Percentiles rank a stretch among this genome's conserved stretches.
These are phyloP conservation scores for Cromileptes altivelis DNA, from an alignment of 2,113 vertebrate species.

Conservation along the genomic window DNA sequence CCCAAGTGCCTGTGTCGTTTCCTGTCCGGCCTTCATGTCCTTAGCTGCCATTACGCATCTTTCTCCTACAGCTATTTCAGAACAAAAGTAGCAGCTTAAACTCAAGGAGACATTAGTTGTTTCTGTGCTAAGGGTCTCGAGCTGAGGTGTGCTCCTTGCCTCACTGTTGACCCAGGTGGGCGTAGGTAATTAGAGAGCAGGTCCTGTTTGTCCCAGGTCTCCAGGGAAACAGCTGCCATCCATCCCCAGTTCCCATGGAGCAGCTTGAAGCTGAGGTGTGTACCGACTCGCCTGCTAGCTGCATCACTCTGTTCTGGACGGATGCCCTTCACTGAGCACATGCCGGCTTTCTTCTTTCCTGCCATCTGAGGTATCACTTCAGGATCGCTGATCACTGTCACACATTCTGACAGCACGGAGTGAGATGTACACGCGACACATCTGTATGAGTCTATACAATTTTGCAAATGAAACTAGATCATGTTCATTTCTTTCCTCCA, in stretches of 20 bases:
- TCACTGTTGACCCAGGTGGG: conserved; percentile 47
- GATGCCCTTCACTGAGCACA: conserved; percentile 55
- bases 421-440: not conserved
- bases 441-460: conserved; percentile 21
- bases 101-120: conserved; percentile 31
- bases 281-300: conserved; percentile 16
- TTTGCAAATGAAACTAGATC: not conserved
- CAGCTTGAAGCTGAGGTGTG: conserved; percentile 52
- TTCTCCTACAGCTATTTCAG: conserved; percentile 17
- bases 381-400: conserved; percentile 21
- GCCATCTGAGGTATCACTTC: conserved; percentile 6
- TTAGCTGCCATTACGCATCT: conserved; percentile 12
- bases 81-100: conserved; percentile 29
- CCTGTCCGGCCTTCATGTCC: conserved; percentile 27
- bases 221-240: conserved; percentile 73
- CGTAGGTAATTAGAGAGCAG: conserved; percentile 62
- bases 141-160: conserved; percentile 29
- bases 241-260: conserved; percentile 60
- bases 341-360: conserved; percentile 6
- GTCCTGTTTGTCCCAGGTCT: conserved; percentile 61
- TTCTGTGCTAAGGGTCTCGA: conserved; percentile 34
- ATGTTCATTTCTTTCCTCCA: not conserved
- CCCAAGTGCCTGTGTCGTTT: not conserved
- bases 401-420: not conserved
- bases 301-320: conserved; percentile 20